Evolutionary conservation across 2,888 invertebrate species (phyloP).

Genomic region (Rhaphigaster nebulosa): DNA sequence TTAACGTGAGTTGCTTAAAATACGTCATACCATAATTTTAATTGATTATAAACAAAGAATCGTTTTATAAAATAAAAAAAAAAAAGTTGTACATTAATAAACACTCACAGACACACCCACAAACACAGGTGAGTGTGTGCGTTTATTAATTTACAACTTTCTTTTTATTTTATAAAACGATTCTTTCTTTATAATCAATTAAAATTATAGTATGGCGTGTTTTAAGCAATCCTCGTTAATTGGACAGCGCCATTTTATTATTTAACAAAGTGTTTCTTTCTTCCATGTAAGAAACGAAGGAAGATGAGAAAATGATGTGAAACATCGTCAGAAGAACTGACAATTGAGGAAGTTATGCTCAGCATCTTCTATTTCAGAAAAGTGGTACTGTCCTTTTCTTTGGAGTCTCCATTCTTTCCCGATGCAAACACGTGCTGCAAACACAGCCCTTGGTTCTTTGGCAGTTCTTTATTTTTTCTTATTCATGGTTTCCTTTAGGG

Average conservation of each 20-base stretch:
- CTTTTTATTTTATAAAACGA: no score
- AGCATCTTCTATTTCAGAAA: background rate
- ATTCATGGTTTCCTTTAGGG: slow-evolving; percentile 30
- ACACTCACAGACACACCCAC: no score
- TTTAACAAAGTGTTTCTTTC: background rate
- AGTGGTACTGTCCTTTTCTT: slow-evolving; percentile 5
- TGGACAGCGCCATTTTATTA: background rate
- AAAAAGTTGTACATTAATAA: no score
- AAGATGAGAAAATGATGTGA: background rate
- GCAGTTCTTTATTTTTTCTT: slow-evolving; percentile 12
- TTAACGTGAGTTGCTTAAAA: no score
- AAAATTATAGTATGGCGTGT: no score
- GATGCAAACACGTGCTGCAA: slow-evolving; percentile 32
- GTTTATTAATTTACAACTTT: no score
- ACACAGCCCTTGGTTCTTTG: background rate
- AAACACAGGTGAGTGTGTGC: no score
- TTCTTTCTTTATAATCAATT: no score
- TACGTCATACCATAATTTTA: no score
- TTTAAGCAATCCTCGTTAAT: no score
- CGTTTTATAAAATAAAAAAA: no score
- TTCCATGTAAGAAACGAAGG: background rate
- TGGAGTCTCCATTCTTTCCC: slow-evolving; percentile 11
- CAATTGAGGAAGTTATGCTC: background rate
- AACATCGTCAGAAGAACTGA: background rate
- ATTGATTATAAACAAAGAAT: no score